Percentiles rank a stretch among this genome's conserved stretches.
These are phyloP conservation scores for Camptogramma bilineatum DNA, from an alignment of 2,888 invertebrate genomes.

Conservation along the genomic window DNA sequence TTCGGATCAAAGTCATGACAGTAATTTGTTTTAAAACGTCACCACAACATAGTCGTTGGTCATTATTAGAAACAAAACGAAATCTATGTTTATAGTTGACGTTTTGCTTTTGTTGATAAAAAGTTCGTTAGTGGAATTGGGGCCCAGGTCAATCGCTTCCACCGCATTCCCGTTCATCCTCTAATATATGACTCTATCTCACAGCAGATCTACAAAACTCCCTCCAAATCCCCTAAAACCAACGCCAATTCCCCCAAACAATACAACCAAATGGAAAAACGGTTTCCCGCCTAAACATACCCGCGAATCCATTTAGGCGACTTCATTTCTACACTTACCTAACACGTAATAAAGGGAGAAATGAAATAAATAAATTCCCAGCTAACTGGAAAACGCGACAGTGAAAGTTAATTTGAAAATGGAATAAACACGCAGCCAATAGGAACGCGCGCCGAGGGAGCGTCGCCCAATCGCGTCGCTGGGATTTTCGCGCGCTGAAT, in stretches of 20 bases:
- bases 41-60: too few species aligned
- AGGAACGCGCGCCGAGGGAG: conserved; percentile 67
- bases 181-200: conserved; percentile 32
- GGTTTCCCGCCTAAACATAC: conserved; percentile 32
- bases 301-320: conserved; percentile 45
- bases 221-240: conserved; percentile 30
- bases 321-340: conserved; percentile 47
- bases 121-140: too few species aligned
- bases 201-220: conserved; percentile 11
- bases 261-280: conserved; percentile 36
- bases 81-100: too few species aligned
- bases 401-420: conserved; percentile 85
- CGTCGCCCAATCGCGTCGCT: conserved; percentile 69
- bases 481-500: conserved; percentile 84
- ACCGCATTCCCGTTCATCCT: conserved; percentile 21
- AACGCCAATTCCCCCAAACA: conserved; percentile 34
- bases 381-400: conserved; percentile 55
- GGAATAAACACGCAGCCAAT: conserved; percentile 82
- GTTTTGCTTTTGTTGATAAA: too few species aligned
- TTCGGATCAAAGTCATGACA: too few species aligned
- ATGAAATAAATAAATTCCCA: conserved; percentile 59
- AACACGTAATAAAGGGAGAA: conserved; percentile 59
- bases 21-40: too few species aligned
- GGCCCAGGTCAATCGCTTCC: conserved; percentile 11
- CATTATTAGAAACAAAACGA: too few species aligned